Conservation (phyloP, 2,113 vertebrate species). For the Genyomyrus donnyi region DNA sequence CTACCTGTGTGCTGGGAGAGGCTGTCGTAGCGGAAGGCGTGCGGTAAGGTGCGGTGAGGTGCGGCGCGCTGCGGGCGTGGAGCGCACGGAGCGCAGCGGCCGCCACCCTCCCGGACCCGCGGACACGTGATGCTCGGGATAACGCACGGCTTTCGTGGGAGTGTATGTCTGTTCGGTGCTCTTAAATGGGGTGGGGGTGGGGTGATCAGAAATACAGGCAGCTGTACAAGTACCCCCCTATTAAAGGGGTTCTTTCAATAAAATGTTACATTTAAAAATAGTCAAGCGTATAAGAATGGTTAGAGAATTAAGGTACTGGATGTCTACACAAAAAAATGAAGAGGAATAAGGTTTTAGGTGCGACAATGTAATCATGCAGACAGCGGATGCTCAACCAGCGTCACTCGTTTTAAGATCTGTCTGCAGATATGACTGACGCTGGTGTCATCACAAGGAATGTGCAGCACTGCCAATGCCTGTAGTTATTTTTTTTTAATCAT, state of each 20-base stretch:
- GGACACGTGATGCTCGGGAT: conserved; percentile 9
- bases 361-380: background rate
- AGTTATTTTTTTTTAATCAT: background rate
- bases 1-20: conserved; percentile 10
- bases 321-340: background rate
- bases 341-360: background rate
- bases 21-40: background rate
- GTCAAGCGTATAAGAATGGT: background rate
- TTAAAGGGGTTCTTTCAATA: background rate
- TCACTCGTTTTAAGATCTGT: background rate
- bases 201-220: background rate
- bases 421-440: background rate
- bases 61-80: background rate
- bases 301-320: background rate
- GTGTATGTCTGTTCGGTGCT: background rate
- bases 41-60: background rate
- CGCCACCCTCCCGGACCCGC: conserved; percentile 9
- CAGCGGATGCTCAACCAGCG: background rate
- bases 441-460: background rate
- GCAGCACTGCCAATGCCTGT: background rate
- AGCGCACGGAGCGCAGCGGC: background rate
- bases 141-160: conserved; percentile 4
- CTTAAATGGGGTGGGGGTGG: background rate
- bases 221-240: background rate
- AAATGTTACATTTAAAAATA: background rate